These are phyloP conservation scores for Gadus chalcogrammus DNA, from an alignment of 2,113 vertebrate species.

Conservation along the genomic window DNA sequence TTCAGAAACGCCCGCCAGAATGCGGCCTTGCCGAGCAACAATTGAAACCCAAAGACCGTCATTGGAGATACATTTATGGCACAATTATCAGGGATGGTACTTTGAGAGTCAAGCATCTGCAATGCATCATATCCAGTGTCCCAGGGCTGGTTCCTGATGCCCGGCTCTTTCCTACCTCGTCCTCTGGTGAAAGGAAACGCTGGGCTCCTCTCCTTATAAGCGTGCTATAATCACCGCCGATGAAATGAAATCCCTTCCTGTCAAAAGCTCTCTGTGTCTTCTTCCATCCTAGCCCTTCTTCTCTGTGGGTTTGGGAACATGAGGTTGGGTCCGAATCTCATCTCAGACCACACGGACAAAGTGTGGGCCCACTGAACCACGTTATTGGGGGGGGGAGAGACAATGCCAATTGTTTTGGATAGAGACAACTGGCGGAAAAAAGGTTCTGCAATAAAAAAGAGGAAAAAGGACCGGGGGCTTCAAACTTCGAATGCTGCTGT, in stretches of 20 bases:
- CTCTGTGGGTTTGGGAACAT: slow-evolving; percentile 30
- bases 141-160: slow-evolving; percentile 34
- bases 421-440: too few relatives aligned
- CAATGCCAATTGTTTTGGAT: not conserved
- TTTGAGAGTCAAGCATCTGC: slow-evolving; percentile 57
- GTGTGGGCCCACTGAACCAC: slow-evolving; percentile 19
- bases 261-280: slow-evolving; percentile 37
- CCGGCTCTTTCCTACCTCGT: slow-evolving; percentile 28
- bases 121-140: slow-evolving; percentile 49
- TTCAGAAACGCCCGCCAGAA: slow-evolving; percentile 2
- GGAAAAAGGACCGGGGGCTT: too few relatives aligned
- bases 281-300: slow-evolving; percentile 16
- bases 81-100: slow-evolving; percentile 27
- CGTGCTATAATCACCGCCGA: slow-evolving; percentile 49
- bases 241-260: slow-evolving; percentile 57
- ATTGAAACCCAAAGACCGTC: slow-evolving; percentile 8
- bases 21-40: slow-evolving; percentile 11
- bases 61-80: slow-evolving; percentile 22
- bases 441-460: too few relatives aligned
- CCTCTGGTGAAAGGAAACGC: slow-evolving; percentile 49
- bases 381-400: slow-evolving; percentile 11
- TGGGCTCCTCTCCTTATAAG: slow-evolving; percentile 44
- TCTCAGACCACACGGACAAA: slow-evolving; percentile 45
- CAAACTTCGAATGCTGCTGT: too few relatives aligned
- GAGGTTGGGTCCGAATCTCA: not conserved